Conservation (phyloP, 2,888 invertebrate genomes). For the Eilema griseolum region DNA sequence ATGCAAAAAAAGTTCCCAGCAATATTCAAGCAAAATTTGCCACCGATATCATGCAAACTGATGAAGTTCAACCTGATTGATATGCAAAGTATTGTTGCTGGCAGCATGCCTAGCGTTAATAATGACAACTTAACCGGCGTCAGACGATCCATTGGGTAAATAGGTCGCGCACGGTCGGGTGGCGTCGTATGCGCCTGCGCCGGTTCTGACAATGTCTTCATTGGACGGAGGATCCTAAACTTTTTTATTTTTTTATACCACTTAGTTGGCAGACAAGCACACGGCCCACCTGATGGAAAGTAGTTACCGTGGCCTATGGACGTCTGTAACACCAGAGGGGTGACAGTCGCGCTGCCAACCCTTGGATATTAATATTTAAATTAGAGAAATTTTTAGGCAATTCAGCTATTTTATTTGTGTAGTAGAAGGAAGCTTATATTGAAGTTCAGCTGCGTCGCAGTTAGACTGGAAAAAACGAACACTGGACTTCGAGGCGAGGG, state of each 20-base stretch:
- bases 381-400: background rate
- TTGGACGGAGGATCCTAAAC: constrained; percentile 56
- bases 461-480: too few species aligned
- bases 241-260: too few species aligned
- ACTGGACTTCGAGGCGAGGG: too few species aligned
- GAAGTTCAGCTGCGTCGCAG: too few species aligned
- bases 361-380: background rate
- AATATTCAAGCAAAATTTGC: background rate
- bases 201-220: constrained; percentile 71
- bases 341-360: too few species aligned
- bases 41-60: background rate
- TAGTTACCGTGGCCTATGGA: too few species aligned
- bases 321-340: too few species aligned
- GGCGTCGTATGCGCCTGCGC: constrained; percentile 49
- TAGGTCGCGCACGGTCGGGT: constrained; percentile 53
- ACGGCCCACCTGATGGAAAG: too few species aligned
- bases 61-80: background rate
- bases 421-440: background rate
- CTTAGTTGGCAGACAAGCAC: too few species aligned
- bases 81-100: constrained; percentile 11
- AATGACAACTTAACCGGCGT: constrained; percentile 44
- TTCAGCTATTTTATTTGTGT: background rate
- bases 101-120: constrained; percentile 17
- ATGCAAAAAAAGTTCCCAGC: background rate
- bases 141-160: constrained; percentile 53